Evolutionary conservation across 2,888 invertebrate species (phyloP).

Genomic region (Dolichopus griseipennis): DNA sequence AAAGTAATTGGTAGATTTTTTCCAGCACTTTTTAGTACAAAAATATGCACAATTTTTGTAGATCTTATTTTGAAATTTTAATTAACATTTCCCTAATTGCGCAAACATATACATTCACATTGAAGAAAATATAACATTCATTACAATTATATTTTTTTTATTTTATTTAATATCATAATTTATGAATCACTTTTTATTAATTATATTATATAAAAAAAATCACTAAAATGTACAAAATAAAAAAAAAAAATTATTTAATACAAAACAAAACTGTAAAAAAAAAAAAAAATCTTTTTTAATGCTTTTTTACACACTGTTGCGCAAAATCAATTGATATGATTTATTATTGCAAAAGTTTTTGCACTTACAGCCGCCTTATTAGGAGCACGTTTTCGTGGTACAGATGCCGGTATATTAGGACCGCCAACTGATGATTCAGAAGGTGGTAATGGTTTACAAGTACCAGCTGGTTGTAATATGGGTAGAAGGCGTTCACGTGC

Average conservation of each 20-base stretch:
- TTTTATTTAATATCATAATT: too few relatives aligned
- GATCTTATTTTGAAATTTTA: too few relatives aligned
- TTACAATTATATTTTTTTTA: too few relatives aligned
- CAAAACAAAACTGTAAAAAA: background rate
- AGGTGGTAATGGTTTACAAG: conserved; percentile 69
- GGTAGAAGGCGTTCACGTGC: conserved; percentile 87
- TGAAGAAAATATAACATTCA: too few relatives aligned
- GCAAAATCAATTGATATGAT: conserved; percentile 7
- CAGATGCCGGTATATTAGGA: conserved; percentile 64
- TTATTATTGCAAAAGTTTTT: conserved; percentile 36
- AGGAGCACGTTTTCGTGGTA: conserved; percentile 68
- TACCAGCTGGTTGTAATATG: conserved; percentile 78
- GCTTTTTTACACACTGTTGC: conserved; percentile 4
- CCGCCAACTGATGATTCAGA: conserved; percentile 49
- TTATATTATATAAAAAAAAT: too few relatives aligned
- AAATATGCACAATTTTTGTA: too few relatives aligned
- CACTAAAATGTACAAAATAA: too few relatives aligned
- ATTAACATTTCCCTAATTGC: too few relatives aligned
- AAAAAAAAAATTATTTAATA: background rate
- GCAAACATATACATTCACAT: too few relatives aligned
- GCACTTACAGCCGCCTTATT: conserved; percentile 63
- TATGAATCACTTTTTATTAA: too few relatives aligned
- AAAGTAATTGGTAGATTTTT: too few relatives aligned
- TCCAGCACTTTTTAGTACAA: too few relatives aligned
- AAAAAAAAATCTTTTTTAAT: background rate